A percentile compares a stretch with the other conserved stretches of the same genome.
phyloP scores from a whole-genome alignment of 2,888 invertebrate species.

The Rugalucina vietnamica region DNA sequence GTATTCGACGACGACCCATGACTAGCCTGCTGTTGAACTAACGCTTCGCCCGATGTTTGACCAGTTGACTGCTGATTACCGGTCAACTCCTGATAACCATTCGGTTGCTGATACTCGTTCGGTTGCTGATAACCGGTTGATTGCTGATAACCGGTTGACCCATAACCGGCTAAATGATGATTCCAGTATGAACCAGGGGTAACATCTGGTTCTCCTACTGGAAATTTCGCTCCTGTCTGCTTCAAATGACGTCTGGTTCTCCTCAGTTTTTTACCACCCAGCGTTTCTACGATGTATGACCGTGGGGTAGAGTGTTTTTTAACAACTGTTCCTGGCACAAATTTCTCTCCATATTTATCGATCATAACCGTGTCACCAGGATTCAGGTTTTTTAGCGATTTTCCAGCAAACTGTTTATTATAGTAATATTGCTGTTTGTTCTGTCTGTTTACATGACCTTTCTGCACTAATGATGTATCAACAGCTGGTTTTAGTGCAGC shows the following conservation, averaged over 20 bases:
- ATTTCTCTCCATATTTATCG: constrained; percentile 1
- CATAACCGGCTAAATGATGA: too few relatives aligned
- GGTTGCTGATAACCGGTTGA: neutral
- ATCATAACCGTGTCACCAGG: constrained; percentile 18
- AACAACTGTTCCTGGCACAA: constrained; percentile 18
- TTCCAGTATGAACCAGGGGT: neutral
- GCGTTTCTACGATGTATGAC: constrained; percentile 31
- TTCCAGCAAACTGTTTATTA: constrained; percentile 10
- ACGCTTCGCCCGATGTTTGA: too few relatives aligned
- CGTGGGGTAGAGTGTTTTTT: constrained; percentile 15
- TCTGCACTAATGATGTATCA: neutral
- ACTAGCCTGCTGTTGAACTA: too few relatives aligned
- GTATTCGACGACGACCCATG: too few relatives aligned
- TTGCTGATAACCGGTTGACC: neutral
- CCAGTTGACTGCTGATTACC: neutral
- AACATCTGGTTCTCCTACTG: neutral
- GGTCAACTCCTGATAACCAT: neutral
- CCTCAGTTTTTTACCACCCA: constrained; percentile 21
- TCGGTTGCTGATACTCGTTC: neutral
- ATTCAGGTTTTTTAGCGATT: neutral
- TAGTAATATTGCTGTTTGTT: constrained; percentile 12
- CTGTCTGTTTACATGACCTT: constrained; percentile 7
- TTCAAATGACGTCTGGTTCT: constrained; percentile 29
- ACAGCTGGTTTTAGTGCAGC: constrained; percentile 26
- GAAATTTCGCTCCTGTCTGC: neutral